These are phyloP conservation scores for Triplophysa siluroides DNA, from an alignment of 2,113 vertebrate species.

Conservation along the genomic window DNA sequence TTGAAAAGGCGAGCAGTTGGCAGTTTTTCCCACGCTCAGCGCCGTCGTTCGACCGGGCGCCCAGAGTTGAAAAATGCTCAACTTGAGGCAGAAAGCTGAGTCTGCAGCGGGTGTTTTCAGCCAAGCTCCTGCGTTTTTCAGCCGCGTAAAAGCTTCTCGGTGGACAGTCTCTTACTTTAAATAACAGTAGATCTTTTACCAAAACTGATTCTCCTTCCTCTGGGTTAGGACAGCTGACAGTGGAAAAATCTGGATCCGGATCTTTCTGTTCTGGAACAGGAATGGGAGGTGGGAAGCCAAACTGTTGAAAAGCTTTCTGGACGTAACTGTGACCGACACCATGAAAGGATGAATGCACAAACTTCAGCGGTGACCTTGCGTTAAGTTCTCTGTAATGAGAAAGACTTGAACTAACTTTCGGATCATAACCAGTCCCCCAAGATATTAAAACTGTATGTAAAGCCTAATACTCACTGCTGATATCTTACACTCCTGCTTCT, in stretches of 20 bases:
- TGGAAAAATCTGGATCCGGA: slow-evolving; percentile 91
- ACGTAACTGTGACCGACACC: slow-evolving; percentile 91
- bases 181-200: slow-evolving; percentile 67
- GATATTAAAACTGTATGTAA: too few species aligned
- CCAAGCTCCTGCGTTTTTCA: too few species aligned
- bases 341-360: slow-evolving; percentile 93
- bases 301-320: slow-evolving; percentile 83
- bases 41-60: too few species aligned
- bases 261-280: slow-evolving; percentile 92
- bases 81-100: too few species aligned
- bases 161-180: background rate
- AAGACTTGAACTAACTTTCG: background rate
- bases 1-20: too few species aligned
- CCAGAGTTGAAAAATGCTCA: too few species aligned
- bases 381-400: slow-evolving; percentile 79
- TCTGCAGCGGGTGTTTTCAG: too few species aligned
- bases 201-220: slow-evolving; percentile 93
- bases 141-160: too few species aligned
- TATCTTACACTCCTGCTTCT: too few species aligned
- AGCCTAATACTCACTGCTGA: too few species aligned
- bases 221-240: slow-evolving; percentile 91
- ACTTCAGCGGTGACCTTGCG: slow-evolving; percentile 75
- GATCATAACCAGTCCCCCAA: background rate
- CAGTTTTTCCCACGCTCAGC: too few species aligned
- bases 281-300: slow-evolving; percentile 87